A percentile compares a stretch with the other conserved stretches of the same genome.
These are phyloP conservation scores for Okapia johnstoni DNA, from an alignment of 2,113 vertebrate species.

Conservation along the genomic window DNA sequence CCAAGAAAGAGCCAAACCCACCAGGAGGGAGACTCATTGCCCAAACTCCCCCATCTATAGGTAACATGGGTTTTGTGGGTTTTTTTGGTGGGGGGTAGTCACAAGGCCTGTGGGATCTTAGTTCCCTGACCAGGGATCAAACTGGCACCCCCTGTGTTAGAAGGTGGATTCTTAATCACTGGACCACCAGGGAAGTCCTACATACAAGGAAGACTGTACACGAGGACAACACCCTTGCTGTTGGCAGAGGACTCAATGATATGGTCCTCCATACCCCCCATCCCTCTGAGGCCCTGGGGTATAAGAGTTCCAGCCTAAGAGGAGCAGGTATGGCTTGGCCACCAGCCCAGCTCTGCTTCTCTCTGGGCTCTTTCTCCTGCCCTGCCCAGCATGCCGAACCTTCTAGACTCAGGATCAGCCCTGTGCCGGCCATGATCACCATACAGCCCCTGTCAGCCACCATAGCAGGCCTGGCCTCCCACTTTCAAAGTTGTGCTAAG, in stretches of 20 bases:
- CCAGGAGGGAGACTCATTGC: not conserved
- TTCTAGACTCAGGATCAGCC: not conserved
- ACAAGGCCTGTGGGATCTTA: not conserved
- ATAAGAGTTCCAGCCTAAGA: not conserved
- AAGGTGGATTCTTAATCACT: not conserved
- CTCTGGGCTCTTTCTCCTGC: not conserved
- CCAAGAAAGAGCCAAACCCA: not conserved
- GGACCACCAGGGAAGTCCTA: not conserved
- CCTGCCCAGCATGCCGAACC: not conserved
- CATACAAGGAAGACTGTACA: accelerated
- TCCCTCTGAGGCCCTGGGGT: not conserved
- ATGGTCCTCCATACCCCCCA: not conserved
- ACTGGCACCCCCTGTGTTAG: not conserved
- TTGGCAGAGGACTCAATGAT: not conserved
- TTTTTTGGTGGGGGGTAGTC: not conserved
- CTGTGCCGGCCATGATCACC: accelerated
- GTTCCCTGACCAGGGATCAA: not conserved
- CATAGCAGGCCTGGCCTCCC: not conserved
- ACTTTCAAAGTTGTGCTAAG: not conserved
- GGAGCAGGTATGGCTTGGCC: not conserved
- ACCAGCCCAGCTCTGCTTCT: not conserved
- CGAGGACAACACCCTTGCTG: not conserved
- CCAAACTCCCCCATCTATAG: not conserved
- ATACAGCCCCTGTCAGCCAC: accelerated
- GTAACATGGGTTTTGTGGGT: not conserved